phyloP scores from a whole-genome alignment of 2,888 invertebrate species.

The Agonum fuliginosum region DNA sequence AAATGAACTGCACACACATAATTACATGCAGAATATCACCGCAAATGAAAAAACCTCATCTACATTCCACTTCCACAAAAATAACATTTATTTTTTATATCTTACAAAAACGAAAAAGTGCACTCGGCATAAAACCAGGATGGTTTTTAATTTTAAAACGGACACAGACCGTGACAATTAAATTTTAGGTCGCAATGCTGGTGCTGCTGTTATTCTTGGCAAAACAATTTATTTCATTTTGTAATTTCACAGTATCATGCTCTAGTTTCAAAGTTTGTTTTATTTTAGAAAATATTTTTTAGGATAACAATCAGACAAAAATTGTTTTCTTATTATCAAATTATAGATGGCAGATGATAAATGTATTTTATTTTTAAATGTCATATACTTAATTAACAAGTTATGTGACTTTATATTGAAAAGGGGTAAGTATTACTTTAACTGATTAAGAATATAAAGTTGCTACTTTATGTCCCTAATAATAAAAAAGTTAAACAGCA shows the following conservation, averaged over 20 bases:
- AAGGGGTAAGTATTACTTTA: too few relatives aligned
- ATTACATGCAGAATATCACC: neutral
- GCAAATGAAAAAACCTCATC: neutral
- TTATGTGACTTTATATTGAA: too few relatives aligned
- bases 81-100: neutral
- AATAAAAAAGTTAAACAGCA: too few relatives aligned
- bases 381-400: too few relatives aligned
- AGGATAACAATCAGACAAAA: too few relatives aligned
- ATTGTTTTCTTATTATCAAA: too few relatives aligned
- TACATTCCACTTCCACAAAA: constrained; percentile 3
- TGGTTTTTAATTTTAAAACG: constrained; percentile 33
- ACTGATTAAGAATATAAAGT: too few relatives aligned
- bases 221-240: neutral
- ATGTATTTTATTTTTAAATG: too few relatives aligned
- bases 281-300: too few relatives aligned
- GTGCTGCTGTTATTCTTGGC: neutral
- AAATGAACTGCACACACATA: neutral
- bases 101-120: neutral
- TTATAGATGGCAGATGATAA: too few relatives aligned
- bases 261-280: too few relatives aligned
- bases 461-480: too few relatives aligned
- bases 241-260: neutral
- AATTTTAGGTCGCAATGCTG: neutral
- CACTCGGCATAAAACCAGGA: neutral
- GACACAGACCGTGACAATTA: constrained; percentile 22